Base-by-base conservation (phyloP, 2,797 vertebrate species). In the Pristis pectinata region DNA sequence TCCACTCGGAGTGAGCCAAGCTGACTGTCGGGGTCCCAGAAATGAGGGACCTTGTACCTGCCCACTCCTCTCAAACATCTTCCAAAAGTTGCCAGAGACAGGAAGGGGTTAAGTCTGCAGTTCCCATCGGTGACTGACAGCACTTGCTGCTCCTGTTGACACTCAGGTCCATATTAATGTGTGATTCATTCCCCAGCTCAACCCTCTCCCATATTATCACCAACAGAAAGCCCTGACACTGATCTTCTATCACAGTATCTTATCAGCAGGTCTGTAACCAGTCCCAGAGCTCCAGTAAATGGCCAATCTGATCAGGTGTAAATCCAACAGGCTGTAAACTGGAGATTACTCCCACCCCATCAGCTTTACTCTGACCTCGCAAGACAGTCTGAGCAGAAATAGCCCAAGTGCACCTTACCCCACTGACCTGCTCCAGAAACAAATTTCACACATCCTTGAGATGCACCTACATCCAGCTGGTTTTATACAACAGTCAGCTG, bases 231-330 rank as follows among this genome's bases (percentile, higher is more conserved):
- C 85, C 5, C 85, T 22, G 34, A 30, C 91, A 41, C 67, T 74
- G 67, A 67, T 27, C 93, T 93, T 70, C 41, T 70, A 44, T 24
- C 6, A 2, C 6, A 22, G 6, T 93, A 93, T 93, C 89, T 93
- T 72, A 93, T 93, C 92, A 93, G 64, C 34, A 41, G 19, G 1
- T 41, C 89, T 70, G 8, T 70, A 53, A 49, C 41, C 41, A 49
- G 10, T 93, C 92, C 93, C 92, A 49, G 74, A 13, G 0, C 13
- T 34, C 49, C 91, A 93, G 93, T 93, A 93, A 93, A 93, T 24
- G 53, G 44, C 92, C 41, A 44, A 93, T 72, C 92, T 72, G 41
- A 93, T 70, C 9, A 74, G 37, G 61, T 49, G 41, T 72, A 72
- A 74, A 93, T 34, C 64, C 41, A 30, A 1, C 92, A 93, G 67